phyloP scores from a whole-genome alignment of 2,797 vertebrate genomes.

The Falco berigora region DNA sequence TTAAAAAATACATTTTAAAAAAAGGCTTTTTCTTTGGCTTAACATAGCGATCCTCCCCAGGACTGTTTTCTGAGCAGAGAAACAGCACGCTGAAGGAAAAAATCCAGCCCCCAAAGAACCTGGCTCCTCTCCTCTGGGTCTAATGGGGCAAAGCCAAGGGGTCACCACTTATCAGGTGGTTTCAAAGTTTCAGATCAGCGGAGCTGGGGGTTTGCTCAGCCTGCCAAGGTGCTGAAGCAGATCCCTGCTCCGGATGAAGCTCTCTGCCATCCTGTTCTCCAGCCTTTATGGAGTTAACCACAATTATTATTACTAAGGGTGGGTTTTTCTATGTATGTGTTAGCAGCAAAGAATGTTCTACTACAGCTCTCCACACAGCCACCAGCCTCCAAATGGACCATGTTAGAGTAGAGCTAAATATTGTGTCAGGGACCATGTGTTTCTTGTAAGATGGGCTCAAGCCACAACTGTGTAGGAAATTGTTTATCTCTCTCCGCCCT shows the following conservation, averaged over 20 bases:
- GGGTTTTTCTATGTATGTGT: background rate
- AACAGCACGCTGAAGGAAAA: background rate
- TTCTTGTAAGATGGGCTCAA: constrained; percentile 69
- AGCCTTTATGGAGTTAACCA: constrained; percentile 59
- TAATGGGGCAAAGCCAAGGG: background rate
- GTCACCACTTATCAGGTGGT: background rate
- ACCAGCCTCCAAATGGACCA: constrained; percentile 76
- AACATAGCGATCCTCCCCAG: background rate
- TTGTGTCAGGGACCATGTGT: constrained; percentile 74
- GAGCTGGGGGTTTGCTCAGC: background rate
- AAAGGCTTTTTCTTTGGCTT: background rate
- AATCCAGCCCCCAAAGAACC: background rate
- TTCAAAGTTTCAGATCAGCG: background rate
- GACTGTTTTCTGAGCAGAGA: background rate
- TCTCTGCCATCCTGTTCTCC: background rate
- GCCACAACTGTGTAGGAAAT: constrained; percentile 58
- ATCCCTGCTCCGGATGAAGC: background rate
- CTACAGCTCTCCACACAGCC: constrained; percentile 70
- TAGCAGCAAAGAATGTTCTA: constrained; percentile 67
- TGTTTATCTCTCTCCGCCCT: constrained; percentile 59
- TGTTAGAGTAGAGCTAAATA: constrained; percentile 67
- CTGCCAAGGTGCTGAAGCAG: background rate
- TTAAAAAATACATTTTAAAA: background rate
- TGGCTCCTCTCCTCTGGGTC: background rate
- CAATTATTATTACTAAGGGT: background rate